Evolutionary conservation across 2,113 vertebrate genomes (phyloP).

Genomic region (Nansenia antarctica): DNA sequence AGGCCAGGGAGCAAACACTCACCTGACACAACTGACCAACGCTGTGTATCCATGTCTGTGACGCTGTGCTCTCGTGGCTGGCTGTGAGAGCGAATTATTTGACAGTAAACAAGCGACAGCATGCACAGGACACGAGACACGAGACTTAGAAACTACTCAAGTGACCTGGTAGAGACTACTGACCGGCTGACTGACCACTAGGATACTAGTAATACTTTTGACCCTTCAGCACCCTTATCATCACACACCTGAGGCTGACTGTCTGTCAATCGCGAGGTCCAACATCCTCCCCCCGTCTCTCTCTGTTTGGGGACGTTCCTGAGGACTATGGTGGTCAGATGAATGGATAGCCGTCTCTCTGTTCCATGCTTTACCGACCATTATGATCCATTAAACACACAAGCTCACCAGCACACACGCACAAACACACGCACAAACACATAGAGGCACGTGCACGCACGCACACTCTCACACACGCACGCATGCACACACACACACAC

Average conservation of each 20-base stretch:
- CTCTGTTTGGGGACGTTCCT: slow-evolving; percentile 30
- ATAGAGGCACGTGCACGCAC: slow-evolving; percentile 28
- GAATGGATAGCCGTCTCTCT: slow-evolving; percentile 63
- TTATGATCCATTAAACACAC: slow-evolving; percentile 69
- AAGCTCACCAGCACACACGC: slow-evolving; percentile 16
- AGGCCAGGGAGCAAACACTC: slow-evolving; percentile 3
- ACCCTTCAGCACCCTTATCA: not conserved
- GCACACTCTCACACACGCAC: slow-evolving; percentile 21
- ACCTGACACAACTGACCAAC: slow-evolving; percentile 8
- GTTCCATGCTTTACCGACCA: slow-evolving; percentile 73
- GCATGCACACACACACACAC: slow-evolving; percentile 30
- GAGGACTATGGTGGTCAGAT: slow-evolving; percentile 46
- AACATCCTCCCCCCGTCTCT: slow-evolving; percentile 8
- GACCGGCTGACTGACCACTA: not conserved
- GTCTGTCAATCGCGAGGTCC: not conserved
- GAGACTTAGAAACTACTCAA: slow-evolving; percentile 26
- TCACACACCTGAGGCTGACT: slow-evolving; percentile 7
- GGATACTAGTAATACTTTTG: no score
- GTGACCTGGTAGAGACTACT: slow-evolving; percentile 1
- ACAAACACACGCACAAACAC: slow-evolving; percentile 29
- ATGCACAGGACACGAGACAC: slow-evolving; percentile 36
- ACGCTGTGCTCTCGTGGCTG: slow-evolving; percentile 39
- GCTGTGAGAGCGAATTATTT: slow-evolving; percentile 55
- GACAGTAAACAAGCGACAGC: slow-evolving; percentile 60
- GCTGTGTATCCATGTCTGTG: slow-evolving; percentile 3